Base-by-base conservation (phyloP, 2,797 vertebrate species). In the Myripristis jacobus region DNA sequence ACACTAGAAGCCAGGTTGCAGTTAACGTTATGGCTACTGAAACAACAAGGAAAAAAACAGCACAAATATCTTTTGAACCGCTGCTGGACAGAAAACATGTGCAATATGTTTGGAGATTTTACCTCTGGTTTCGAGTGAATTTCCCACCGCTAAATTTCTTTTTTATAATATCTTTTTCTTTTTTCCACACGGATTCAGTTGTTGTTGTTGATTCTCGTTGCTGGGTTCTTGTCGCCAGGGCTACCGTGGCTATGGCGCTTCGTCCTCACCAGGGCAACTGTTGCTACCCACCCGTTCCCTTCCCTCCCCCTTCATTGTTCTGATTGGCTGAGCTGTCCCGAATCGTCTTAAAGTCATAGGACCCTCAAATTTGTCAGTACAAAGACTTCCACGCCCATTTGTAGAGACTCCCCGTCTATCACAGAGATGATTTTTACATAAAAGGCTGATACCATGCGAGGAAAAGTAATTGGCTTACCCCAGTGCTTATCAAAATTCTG, bases 191-290 rank as follows among this genome's bases (percentile, higher is more conserved):
- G 83, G 91, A 92, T 93, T 94, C 92, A 76, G 88, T 93, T 94
- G 95, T 96, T 95, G 95, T 96, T 96, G 93, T 93, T 92, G 91
- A 97, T 95, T 95, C 95, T 94, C 94, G 96, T 97, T 98, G 96
- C 96, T 95, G 95, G 96, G 96, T 94, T 97, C 96, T 97, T 96
- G 97, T 98, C 96, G 96, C 97, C 96, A 98, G 95, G 97, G 96
- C 96, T 97, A 98, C 97, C 95, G 97, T 96, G 96, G 95, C 96
- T 98, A 97, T 98, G 96, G 97, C 96, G 96, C 96, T 94, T 96
- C 96, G 96, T 97, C 96, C 95, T 97, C 97, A 97, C 96, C 96
- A 95, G 96, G 97, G 96, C 96, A 98, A 97, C 96, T 97, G 97
- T 98, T 98, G 97, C 97, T 97, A 98, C 95, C 96, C 96, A 95